Base-by-base conservation (phyloP, 2,888 invertebrate genomes). In the Catocala fraxini region DNA sequence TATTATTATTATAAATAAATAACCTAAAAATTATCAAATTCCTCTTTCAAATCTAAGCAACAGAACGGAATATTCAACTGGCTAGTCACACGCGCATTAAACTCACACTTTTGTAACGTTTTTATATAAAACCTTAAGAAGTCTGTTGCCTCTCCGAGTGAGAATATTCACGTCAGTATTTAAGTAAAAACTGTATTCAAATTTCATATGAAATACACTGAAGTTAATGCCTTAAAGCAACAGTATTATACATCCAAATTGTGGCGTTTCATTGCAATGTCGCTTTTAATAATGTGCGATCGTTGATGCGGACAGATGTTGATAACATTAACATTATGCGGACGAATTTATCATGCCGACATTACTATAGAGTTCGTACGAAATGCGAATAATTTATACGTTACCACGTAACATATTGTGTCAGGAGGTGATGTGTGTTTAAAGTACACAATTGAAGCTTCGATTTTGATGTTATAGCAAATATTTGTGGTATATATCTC, bases 191-290 rank as follows among this genome's bases (percentile, higher is more conserved):
- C 9, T 9, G 35, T 7, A 39, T 39, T 39, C 4, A 39, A 39
- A 39, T 39, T 39, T 39, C 35, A 39, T 39, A 39, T 4, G 33
- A 48, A 48, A 34, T 48, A n/a, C 6, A 33, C 48, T 33, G 33
- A 5, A 33, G 10, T 9, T 34, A 25, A 10, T 13, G 33, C 48
- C 35, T 39, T 7, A 41, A 15, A 74, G 67, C 69, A 71, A 70
- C 73, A 72, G 67, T 68, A 75, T 83, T 75, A 79, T 78, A 63
- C 72, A 86, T 82, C 82, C 75, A 84, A 83, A 85, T 80, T 73
- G 68, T 71, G 73, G 69, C 71, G 66, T 65, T 79, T 73, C 76
- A 69, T 65, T 81, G 70, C 77, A 81, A 81, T 82, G 82, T 81
- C 65, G 74, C 72, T 67, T 80, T 80, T 77, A 79, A 79, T 79